These are phyloP conservation scores for Lycodopsis pacificus DNA, from an alignment of 2,797 vertebrate genomes.

Conservation along the genomic window DNA sequence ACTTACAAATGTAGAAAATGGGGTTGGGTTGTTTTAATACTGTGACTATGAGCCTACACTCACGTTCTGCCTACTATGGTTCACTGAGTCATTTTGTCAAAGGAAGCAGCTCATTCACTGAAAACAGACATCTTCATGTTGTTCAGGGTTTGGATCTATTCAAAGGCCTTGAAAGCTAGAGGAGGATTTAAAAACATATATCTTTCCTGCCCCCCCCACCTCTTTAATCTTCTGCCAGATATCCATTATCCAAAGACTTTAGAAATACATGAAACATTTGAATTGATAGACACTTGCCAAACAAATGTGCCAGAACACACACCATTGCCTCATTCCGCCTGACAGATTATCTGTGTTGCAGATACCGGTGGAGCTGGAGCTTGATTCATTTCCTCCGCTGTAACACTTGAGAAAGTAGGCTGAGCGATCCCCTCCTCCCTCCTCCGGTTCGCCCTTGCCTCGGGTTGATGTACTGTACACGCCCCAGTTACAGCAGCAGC, in stretches of 20 bases:
- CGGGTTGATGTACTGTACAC: constrained; percentile 52
- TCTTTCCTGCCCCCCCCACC: neutral
- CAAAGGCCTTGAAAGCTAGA: constrained; percentile 33
- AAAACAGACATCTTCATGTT: constrained; percentile 36
- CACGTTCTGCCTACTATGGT: constrained; percentile 37
- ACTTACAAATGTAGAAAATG: constrained; percentile 49
- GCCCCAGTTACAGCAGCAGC: constrained; percentile 62
- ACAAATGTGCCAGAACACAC: constrained; percentile 23
- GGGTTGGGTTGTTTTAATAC: constrained; percentile 40
- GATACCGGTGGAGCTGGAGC: constrained; percentile 48
- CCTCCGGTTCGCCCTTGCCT: constrained; percentile 65
- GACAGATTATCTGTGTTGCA: constrained; percentile 44
- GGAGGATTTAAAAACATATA: neutral
- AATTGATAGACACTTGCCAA: constrained; percentile 32
- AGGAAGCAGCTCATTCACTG: constrained; percentile 28
- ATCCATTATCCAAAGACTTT: constrained; percentile 16
- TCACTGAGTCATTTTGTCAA: constrained; percentile 36
- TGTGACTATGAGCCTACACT: constrained; percentile 28
- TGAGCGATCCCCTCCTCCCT: constrained; percentile 51
- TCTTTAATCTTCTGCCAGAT: constrained; percentile 16
- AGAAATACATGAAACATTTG: constrained; percentile 26
- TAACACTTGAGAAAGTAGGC: constrained; percentile 69
- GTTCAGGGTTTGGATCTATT: constrained; percentile 47
- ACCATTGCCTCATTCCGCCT: constrained; percentile 31
- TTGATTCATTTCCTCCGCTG: constrained; percentile 55